Base-by-base conservation (phyloP, 1,140 invertebrate species). In the Leptinotarsa lineolata region DNA sequence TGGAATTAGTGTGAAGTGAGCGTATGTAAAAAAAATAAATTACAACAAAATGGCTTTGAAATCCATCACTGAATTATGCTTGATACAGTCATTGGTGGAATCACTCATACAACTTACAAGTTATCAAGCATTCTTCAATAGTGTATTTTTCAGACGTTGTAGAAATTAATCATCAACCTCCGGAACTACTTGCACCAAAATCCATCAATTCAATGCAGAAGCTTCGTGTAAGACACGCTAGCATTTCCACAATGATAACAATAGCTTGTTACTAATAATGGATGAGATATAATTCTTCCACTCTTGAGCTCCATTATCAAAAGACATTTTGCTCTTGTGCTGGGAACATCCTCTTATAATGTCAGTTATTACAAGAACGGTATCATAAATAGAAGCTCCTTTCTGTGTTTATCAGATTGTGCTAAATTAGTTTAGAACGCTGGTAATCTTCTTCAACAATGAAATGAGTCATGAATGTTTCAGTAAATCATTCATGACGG, bases 401-500 rank as follows among this genome's bases (percentile, higher is more conserved):
- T 54, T 54, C n/a, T 54, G 16, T 18, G 15, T 15, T 18, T 4
- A 39, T 18, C 48, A 54, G 48, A 54, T 54, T 18, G 12, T 54
- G 16, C 48, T 4, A n/a, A 54, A 54, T 54, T 48, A 48, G 16
- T 54, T 54, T n/a, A 39, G 30, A 39, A 39, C 30, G 30, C 30
- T 39, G 8, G 30, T 39, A 54, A 54, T 54, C 48, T 54, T 54
- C 4, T 3, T 54, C 48, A 54, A 54, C 48, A 54, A 54, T 54
- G 48, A 54, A 54, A 54, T 54, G 48, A 54, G 48, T 54, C 48
- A n/a, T 54, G 48, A 54, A 54, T 54, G 48, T 54, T 15, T 54
- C 5, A 54, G 48, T 15, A 18, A 54, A 54, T 54, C 16, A 54
- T 54, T 54, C n/a, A 13, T 54, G 48, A 54, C 16, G 48, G 4